Evolutionary conservation across 2,888 invertebrate species (phyloP).

Genomic region (Agriotes lineatus): DNA sequence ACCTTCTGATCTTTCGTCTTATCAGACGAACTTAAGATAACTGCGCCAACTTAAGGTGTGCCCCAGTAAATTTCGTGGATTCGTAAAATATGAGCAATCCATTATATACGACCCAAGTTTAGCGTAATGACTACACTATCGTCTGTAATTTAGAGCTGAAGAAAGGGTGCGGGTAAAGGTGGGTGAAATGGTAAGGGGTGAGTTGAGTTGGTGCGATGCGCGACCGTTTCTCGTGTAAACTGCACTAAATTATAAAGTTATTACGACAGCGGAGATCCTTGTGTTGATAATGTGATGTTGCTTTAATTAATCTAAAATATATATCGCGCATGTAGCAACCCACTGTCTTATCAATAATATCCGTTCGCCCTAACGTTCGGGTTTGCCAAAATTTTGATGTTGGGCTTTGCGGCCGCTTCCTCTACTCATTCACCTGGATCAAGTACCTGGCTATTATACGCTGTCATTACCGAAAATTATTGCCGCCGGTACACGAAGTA

Average conservation of each 20-base stretch:
- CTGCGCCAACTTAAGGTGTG: constrained; percentile 57
- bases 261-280: constrained; percentile 68
- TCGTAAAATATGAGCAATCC: constrained; percentile 63
- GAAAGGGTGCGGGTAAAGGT: constrained; percentile 50
- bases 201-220: constrained; percentile 54
- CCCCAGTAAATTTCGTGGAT: constrained; percentile 54
- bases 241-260: constrained; percentile 70
- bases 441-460: too few relatives aligned
- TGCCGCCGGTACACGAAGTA: too few relatives aligned
- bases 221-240: constrained; percentile 60
- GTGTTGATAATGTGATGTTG: constrained; percentile 68
- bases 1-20: constrained; percentile 64
- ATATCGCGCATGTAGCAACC: constrained; percentile 62
- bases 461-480: too few relatives aligned
- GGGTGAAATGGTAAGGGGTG: constrained; percentile 44
- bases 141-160: constrained; percentile 59
- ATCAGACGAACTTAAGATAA: constrained; percentile 63
- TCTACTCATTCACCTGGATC: constrained; percentile 15
- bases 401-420: constrained; percentile 30
- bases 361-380: constrained; percentile 42
- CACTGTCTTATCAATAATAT: constrained; percentile 52
- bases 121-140: constrained; percentile 59
- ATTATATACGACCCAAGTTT: constrained; percentile 61
- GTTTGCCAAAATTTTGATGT: constrained; percentile 38
- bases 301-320: constrained; percentile 68